Base-by-base conservation (phyloP, 2,113 vertebrate genomes). In the Pitta sordida region DNA sequence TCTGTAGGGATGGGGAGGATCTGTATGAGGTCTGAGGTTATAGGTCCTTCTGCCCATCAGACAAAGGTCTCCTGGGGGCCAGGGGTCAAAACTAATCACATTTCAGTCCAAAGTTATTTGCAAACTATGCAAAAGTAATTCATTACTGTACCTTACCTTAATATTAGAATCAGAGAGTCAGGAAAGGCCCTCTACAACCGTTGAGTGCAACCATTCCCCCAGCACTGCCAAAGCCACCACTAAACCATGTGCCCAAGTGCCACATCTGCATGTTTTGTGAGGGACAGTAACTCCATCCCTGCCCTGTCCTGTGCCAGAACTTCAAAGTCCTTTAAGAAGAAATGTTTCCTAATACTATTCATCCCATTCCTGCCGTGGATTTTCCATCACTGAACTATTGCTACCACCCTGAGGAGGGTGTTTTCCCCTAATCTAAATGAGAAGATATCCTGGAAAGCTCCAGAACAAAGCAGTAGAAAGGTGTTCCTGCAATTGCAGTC, bases 231-330 rank as follows among this genome's bases (percentile, higher is more conserved):
- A 75, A 39, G 29, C 34, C 62, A 82, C n/a, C 53, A 67, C 2
- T 1, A 1, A 17, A 0, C 52, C 13, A 4, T 2, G 14, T 34
- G 24, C 62, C 24, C 46, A 68, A 0, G 39, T 34, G 29, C 46
- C 53, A 48, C n/a, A 41, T 15, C 34, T 12, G 26, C 39, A 3
- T 21, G 5, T 26, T 60, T 41, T 22, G 13, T 36, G 24, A 82
- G 34, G 20, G 4, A 2, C 46, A 34, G 23, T 8, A 62, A 34
- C n/a, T n/a, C 52, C 32, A 52, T 10, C 32, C 44, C 37, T 65
- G 44, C 22, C 13, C 32, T 59, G 68, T 37, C 37, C 39, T 37
- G 44, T 65, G 11, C 29, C 60, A 67, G 46, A 46, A 37, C 44
- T 29, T 21, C 52, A 46, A 19, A 51, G 2, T 15, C 32, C 86